Conservation (phyloP, 2,113 vertebrate genomes). For the Cacatua alba region DNA sequence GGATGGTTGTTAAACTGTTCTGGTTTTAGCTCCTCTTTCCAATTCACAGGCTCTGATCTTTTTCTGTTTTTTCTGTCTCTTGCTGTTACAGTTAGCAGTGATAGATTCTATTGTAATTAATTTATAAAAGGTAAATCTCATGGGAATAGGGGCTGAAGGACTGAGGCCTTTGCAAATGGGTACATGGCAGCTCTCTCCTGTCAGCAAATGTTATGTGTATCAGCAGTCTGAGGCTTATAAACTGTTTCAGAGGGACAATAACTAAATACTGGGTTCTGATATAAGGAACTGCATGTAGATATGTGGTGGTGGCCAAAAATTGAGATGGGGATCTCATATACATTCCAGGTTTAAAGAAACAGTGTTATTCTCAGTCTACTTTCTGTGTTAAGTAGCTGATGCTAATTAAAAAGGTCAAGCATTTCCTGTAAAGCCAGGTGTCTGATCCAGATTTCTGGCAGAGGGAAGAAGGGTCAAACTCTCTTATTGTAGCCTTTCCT, state of each 20-base stretch:
- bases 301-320: background rate
- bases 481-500: background rate
- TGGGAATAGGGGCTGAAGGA: background rate
- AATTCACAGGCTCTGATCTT: background rate
- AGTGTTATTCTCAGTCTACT: background rate
- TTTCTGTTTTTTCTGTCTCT: background rate
- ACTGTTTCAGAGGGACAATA: background rate
- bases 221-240: background rate
- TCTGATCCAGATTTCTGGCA: background rate
- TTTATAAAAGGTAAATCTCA: background rate
- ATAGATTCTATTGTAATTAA: background rate
- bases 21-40: background rate
- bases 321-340: background rate
- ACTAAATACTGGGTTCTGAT: background rate
- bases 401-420: background rate
- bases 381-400: background rate
- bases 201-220: background rate
- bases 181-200: background rate
- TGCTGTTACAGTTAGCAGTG: background rate
- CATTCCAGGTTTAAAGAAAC: background rate
- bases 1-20: background rate
- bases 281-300: background rate
- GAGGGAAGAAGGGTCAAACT: background rate
- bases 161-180: background rate
- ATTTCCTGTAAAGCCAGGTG: background rate